Evolutionary conservation across 1,140 invertebrate genomes (phyloP).

Genomic region (Metopolophium dirhodum): DNA sequence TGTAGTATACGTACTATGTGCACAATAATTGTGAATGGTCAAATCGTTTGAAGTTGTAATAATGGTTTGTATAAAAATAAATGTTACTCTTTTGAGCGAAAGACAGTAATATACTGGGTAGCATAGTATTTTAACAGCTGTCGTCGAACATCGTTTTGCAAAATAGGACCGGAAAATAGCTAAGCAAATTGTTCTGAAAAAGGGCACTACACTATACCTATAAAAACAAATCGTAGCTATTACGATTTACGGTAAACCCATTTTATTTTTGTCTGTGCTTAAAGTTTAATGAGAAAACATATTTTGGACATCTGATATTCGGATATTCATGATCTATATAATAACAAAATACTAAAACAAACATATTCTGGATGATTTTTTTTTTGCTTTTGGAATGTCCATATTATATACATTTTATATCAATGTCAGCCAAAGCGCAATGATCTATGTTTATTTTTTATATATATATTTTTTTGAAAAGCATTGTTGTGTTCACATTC

Average conservation of each 20-base stretch:
- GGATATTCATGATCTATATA: neutral
- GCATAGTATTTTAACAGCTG: conserved; percentile 26
- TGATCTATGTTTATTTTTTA: neutral
- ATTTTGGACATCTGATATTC: neutral
- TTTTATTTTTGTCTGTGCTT: neutral
- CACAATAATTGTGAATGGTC: neutral
- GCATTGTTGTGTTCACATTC: neutral
- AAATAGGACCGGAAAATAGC: conserved; percentile 27
- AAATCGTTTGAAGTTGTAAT: neutral
- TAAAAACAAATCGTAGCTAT: conserved; percentile 35
- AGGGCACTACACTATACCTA: neutral
- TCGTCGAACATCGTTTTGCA: conserved; percentile 27
- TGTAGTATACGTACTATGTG: neutral
- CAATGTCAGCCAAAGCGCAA: neutral
- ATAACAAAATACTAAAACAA: neutral
- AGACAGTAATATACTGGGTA: neutral
- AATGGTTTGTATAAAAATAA: conserved; percentile 23
- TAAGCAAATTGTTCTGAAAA: conserved; percentile 1
- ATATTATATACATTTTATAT: neutral
- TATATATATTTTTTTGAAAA: neutral
- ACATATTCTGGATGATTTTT: neutral
- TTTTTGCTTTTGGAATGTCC: neutral
- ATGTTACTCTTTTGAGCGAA: neutral
- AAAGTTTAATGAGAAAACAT: conserved; percentile 12
- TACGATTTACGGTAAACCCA: neutral